Evolutionary conservation across 2,888 invertebrate species (phyloP).

Genomic region (Epirrita christyi): DNA sequence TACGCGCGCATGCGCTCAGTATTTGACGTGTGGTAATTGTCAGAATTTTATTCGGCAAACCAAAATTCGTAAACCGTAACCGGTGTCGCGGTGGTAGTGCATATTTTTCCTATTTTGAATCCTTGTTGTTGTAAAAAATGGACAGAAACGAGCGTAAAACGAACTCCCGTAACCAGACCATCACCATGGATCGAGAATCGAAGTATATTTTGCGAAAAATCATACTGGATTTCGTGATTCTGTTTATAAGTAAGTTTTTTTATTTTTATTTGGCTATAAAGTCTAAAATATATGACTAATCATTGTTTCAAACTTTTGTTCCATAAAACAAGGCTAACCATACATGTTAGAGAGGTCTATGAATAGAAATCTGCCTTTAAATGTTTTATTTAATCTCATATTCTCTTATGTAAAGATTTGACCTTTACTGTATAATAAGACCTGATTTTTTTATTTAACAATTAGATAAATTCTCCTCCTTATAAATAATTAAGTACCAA

Average conservation of each 20-base stretch:
- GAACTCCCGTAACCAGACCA: constrained; percentile 67
- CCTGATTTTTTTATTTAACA: no score
- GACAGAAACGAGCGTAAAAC: constrained; percentile 74
- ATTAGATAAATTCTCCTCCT: no score
- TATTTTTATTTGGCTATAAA: neutral
- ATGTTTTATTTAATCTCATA: no score
- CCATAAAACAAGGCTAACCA: no score
- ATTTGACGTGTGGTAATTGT: constrained; percentile 61
- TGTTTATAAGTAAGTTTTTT: constrained; percentile 87
- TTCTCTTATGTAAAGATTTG: no score
- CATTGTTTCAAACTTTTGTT: no score
- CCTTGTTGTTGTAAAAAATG: constrained; percentile 57
- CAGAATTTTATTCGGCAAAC: constrained; percentile 39
- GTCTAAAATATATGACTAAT: no score
- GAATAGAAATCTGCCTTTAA: no score
- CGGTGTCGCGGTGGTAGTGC: constrained; percentile 53
- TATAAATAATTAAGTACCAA: no score
- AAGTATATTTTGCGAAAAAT: constrained; percentile 86
- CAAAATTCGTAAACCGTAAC: constrained; percentile 66
- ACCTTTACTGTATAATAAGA: no score
- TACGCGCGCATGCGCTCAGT: constrained; percentile 75
- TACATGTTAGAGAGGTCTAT: no score
- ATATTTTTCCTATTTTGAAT: constrained; percentile 43
- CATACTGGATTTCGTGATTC: constrained; percentile 87
- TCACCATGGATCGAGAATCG: constrained; percentile 83